phyloP scores from a whole-genome alignment of 2,113 vertebrate genomes.

The Petrocephalus microphthalmus region DNA sequence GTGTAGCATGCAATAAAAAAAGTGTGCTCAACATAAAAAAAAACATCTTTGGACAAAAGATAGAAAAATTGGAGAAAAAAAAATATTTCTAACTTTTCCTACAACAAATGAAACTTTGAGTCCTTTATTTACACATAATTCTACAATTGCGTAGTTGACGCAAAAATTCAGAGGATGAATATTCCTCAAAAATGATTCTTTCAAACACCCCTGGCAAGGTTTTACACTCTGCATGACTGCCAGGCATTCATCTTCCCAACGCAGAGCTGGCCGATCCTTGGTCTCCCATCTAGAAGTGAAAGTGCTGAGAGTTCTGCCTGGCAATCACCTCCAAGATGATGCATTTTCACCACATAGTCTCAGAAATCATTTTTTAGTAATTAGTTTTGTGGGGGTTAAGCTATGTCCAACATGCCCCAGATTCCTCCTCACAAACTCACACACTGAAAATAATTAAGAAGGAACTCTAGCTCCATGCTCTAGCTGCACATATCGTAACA shows the following conservation, averaged over 20 bases:
- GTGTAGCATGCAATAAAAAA: not conserved
- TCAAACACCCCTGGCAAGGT: not conserved
- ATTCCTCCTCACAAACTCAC: not conserved
- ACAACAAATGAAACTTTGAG: not conserved
- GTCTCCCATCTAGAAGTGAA: not conserved
- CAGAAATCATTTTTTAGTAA: not conserved
- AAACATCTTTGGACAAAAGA: slow-evolving; percentile 38
- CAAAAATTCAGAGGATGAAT: not conserved
- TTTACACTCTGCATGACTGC: not conserved
- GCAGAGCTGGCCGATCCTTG: not conserved
- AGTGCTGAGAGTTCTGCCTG: not conserved
- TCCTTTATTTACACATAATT: not conserved
- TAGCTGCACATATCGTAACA: not conserved
- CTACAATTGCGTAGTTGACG: not conserved
- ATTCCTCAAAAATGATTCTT: not conserved
- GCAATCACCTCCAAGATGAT: not conserved
- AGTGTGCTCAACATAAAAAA: slow-evolving; percentile 9
- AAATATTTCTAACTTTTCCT: not conserved
- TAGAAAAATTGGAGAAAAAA: not conserved
- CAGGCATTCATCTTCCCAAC: not conserved
- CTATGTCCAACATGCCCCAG: not conserved
- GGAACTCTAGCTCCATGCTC: not conserved
- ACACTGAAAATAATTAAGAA: not conserved
- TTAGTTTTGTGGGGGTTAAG: not conserved
- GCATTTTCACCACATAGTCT: not conserved